A percentile compares a stretch with the other conserved stretches of the same genome.
Evolutionary conservation across 2,888 invertebrate genomes (phyloP).

Genomic region (Nephrotoma appendiculata): DNA sequence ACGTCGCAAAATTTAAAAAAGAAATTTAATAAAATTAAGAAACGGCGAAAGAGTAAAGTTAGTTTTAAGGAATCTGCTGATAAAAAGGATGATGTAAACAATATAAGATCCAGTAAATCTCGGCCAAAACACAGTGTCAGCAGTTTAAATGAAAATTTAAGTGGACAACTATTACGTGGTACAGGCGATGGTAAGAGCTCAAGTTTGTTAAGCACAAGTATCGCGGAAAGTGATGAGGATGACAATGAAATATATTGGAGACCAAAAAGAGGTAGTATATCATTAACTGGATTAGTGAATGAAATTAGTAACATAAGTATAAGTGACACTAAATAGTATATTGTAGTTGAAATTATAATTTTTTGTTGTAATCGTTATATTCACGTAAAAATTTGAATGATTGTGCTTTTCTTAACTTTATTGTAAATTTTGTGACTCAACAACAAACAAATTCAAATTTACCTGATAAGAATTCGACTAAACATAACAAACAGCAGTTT

Average conservation of each 20-base stretch:
- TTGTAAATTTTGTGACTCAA: too few relatives aligned
- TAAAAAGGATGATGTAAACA: not conserved
- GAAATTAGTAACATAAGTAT: conserved; percentile 7
- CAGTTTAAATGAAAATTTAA: not conserved
- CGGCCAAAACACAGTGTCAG: not conserved
- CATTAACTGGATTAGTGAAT: conserved; percentile 10
- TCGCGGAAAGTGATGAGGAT: conserved; percentile 3
- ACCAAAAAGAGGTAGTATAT: conserved; percentile 13
- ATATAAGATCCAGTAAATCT: not conserved
- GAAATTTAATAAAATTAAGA: not conserved
- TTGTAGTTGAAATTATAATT: not conserved
- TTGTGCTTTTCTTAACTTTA: too few relatives aligned
- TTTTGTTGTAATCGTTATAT: too few relatives aligned
- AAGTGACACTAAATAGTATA: not conserved
- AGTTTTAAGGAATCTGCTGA: not conserved
- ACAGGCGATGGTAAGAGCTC: not conserved
- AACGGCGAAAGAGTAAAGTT: not conserved
- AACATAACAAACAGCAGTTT: too few relatives aligned
- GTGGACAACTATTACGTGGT: not conserved
- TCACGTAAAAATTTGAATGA: too few relatives aligned
- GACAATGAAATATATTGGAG: conserved; percentile 11
- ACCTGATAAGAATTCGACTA: too few relatives aligned
- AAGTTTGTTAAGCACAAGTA: not conserved
- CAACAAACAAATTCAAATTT: too few relatives aligned
- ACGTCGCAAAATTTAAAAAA: not conserved